A percentile compares a stretch with the other conserved stretches of the same genome.
Conservation (phyloP, 2,888 invertebrate genomes). For the Caenorhabditis becei region DNA sequence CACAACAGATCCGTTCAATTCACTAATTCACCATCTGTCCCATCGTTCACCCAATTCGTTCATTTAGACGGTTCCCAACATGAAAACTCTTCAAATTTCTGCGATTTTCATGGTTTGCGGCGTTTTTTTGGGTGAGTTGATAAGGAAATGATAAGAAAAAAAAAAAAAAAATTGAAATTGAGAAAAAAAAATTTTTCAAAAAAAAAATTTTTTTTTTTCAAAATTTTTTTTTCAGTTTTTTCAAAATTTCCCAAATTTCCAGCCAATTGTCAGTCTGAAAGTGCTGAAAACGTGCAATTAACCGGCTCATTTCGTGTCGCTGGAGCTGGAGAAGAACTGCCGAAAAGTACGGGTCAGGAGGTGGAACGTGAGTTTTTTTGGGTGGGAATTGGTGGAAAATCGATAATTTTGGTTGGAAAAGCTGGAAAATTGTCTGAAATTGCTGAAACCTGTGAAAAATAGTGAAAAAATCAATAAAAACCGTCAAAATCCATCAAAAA, state of each 20-base stretch:
- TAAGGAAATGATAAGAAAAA: neutral
- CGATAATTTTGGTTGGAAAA: too few species aligned
- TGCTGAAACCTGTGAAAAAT: too few species aligned
- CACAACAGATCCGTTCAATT: constrained; percentile 19
- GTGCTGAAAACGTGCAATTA: constrained; percentile 44
- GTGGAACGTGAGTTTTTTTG: constrained; percentile 35
- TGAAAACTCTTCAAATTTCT: neutral
- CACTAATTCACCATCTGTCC: constrained; percentile 3
- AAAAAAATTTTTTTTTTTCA: neutral
- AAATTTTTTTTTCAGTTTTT: too few species aligned
- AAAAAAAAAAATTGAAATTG: too few species aligned
- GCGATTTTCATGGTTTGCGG: neutral
- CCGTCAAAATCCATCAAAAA: too few species aligned
- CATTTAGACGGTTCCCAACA: neutral
- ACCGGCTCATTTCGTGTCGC: constrained; percentile 49
- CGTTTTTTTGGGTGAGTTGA: neutral
- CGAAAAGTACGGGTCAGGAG: constrained; percentile 7
- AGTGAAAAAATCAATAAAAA: too few species aligned
- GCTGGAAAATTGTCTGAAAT: too few species aligned
- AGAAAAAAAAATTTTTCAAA: too few species aligned
- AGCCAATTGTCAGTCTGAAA: neutral
- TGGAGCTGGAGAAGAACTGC: constrained; percentile 47
- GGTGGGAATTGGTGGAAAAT: too few species aligned
- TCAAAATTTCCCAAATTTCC: neutral
- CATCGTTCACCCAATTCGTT: neutral